Conservation (phyloP, 1,140 invertebrate genomes). For the Phortica variegata region DNA sequence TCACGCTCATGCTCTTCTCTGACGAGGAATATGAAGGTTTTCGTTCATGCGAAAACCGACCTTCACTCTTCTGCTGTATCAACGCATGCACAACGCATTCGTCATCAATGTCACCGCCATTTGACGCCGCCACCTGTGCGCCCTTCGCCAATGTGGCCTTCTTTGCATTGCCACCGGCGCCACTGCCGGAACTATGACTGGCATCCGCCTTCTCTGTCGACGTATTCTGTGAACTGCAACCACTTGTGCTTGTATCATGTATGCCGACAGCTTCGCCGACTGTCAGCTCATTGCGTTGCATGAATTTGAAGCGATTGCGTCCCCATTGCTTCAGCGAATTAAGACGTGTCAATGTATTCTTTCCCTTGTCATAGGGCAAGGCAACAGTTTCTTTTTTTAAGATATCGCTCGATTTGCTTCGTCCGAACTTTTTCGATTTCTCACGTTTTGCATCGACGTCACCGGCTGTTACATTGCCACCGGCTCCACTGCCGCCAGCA, state of each 20-base stretch:
- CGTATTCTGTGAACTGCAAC: constrained; percentile 54
- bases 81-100: constrained; percentile 64
- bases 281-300: constrained; percentile 62
- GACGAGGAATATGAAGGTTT: constrained; percentile 75
- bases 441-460: constrained; percentile 17
- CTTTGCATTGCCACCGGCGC: neutral
- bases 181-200: constrained; percentile 12
- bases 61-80: constrained; percentile 50
- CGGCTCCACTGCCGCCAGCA: constrained; percentile 5
- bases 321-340: constrained; percentile 82
- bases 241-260: constrained; percentile 49
- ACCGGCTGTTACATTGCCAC: constrained; percentile 2
- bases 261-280: constrained; percentile 21
- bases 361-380: constrained; percentile 61
- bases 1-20: constrained; percentile 64
- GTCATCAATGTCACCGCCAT: constrained; percentile 59
- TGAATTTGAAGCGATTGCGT: constrained; percentile 71
- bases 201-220: constrained; percentile 38
- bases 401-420: constrained; percentile 70
- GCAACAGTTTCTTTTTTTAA: constrained; percentile 61
- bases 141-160: constrained; percentile 2
- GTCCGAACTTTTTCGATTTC: constrained; percentile 56
- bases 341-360: constrained; percentile 67
- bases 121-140: constrained; percentile 12
- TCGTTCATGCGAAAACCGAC: constrained; percentile 65